Percentiles rank a stretch among this genome's conserved stretches.
These are phyloP conservation scores for Myotis davidii DNA, from an alignment of 2,113 vertebrate species.

Conservation along the genomic window DNA sequence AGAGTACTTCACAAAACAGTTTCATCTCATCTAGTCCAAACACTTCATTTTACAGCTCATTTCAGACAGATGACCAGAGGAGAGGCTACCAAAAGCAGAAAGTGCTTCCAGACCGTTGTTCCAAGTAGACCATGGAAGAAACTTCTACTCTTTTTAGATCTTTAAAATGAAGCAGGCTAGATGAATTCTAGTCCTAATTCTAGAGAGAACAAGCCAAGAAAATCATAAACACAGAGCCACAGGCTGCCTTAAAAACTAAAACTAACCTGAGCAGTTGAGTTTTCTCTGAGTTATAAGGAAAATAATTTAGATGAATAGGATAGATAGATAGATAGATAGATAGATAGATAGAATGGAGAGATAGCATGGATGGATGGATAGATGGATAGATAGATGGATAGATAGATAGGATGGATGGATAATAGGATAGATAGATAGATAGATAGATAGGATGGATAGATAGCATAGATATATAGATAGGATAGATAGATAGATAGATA, in stretches of 20 bases:
- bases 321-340: background rate
- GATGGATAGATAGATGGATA: background rate
- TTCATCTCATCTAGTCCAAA: background rate
- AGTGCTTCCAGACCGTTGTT: background rate
- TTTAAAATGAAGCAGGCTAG: background rate
- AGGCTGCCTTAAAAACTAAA: background rate
- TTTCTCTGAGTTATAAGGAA: background rate
- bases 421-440: too few relatives aligned
- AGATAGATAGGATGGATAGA: background rate
- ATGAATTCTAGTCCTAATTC: background rate
- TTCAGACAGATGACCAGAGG: background rate
- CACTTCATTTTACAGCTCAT: background rate
- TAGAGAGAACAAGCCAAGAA: background rate
- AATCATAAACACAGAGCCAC: background rate
- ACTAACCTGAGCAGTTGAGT: background rate
- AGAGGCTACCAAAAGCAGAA: background rate
- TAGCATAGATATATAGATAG: background rate
- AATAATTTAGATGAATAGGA: background rate
- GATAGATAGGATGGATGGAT: too few relatives aligned
- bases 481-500: background rate
- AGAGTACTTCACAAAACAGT: background rate
- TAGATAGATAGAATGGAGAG: too few relatives aligned
- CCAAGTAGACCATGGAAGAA: background rate
- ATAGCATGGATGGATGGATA: background rate
- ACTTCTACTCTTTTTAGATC: background rate